A percentile compares a stretch with the other conserved stretches of the same genome.
phyloP scores from a whole-genome alignment of 2,797 vertebrate species.

The Salmo trutta region DNA sequence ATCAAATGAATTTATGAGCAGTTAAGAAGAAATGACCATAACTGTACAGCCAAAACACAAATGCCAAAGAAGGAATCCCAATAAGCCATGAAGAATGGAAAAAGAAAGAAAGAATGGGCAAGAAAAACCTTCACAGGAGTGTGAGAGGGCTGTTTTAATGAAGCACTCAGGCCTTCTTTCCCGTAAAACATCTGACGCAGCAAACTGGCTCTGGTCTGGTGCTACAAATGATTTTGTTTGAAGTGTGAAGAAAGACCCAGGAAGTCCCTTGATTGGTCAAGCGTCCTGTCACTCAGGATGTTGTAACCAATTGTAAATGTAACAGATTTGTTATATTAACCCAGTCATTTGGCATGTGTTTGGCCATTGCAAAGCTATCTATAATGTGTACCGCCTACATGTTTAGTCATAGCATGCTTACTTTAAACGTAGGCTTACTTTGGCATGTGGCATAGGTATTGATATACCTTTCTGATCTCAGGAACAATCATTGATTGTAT shows the following conservation, averaged over 20 bases:
- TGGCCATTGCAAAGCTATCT: too few relatives aligned
- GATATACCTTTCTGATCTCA: neutral
- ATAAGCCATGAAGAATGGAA: slow-evolving; percentile 55
- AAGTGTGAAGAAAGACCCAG: neutral
- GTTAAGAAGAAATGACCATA: slow-evolving; percentile 54
- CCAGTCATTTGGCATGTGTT: neutral
- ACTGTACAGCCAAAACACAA: slow-evolving; percentile 56
- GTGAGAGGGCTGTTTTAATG: slow-evolving; percentile 26
- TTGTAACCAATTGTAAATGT: neutral
- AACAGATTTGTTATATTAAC: neutral
- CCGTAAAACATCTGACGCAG: slow-evolving; percentile 35
- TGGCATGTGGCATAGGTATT: neutral
- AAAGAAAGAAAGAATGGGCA: slow-evolving; percentile 41
- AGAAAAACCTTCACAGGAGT: slow-evolving; percentile 19
- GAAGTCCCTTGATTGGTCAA: neutral
- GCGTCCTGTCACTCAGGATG: neutral
- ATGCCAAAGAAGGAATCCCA: slow-evolving; percentile 51
- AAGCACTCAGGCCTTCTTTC: slow-evolving; percentile 23
- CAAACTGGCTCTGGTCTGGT: slow-evolving; percentile 10
- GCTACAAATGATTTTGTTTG: slow-evolving; percentile 11
- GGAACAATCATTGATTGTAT: slow-evolving; percentile 25
- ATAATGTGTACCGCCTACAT: neutral
- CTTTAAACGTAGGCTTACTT: neutral
- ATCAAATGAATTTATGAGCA: slow-evolving; percentile 30
- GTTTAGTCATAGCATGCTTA: neutral